Evolutionary conservation across 35 echinoderm and acorn worm species (phyloP), one percentile per base, ranked within the genome.

Genomic region (Heliocidaris erythrogramma): DNA sequence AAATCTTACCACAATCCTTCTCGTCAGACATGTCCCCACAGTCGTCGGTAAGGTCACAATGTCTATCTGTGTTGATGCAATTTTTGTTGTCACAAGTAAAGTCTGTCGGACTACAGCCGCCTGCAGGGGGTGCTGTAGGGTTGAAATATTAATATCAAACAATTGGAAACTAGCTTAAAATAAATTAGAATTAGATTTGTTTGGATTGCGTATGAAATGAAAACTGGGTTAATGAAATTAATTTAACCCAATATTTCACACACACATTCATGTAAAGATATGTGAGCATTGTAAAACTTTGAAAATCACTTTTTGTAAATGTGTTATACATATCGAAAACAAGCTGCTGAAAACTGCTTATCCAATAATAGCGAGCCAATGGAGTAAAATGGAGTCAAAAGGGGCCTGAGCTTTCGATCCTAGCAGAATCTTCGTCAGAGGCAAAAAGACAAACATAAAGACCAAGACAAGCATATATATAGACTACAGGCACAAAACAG

Each of bases 21-120:
- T 92, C 91, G 90, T 99, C 98, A 16, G 96, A 96, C 48, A 93
- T 89, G 84, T 99, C 98, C 7, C 98, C 98, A 87, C 98, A 99
- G 78, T 99, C 98, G 95, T 99, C 98, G 0, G 98, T 99, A 21
- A 99, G 56, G 85, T 99, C 98, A 95, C 98, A 99, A 4, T 96
- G 30, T 30, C 95, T 50, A 16, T 94, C 94, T 13, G 91, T 31
- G 48, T 96, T 93, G 27, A 99, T 86, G 91, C 98, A 99, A 53
- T 48, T 93, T 24, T 94, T 78, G 48, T 94, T 93, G 16, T 71
- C 93, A 95, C 98, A 99, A 11, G 94, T 93, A 48, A 48, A 95
- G 32, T 95, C 85, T 94, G 85, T 84, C 11, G 59, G 85, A 4
- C 69, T 49, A 94, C 97, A 98, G 49, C 90, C 61, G 56, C 52